Evolutionary conservation across 2,888 invertebrate genomes (phyloP), one percentile per base, ranked within the genome.

Genomic region (Lasioglossum pauxillum): DNA sequence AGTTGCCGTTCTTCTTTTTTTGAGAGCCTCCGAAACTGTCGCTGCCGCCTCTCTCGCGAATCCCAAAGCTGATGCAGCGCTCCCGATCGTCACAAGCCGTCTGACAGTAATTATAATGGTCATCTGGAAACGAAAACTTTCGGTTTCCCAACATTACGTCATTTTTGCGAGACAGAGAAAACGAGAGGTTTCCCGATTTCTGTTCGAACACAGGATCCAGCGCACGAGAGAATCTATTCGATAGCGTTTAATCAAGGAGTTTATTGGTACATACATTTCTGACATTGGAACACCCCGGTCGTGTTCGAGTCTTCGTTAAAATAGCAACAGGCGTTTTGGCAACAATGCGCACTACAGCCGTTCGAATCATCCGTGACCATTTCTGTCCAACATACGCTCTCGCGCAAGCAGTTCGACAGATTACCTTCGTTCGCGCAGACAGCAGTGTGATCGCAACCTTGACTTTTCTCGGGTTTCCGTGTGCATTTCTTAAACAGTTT

Each of bases 11-110:
- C n/a, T n/a, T 84, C 2, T 23, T 76, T 14, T 8, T 79, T n/a
- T 38, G 87, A n/a, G 44, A 1, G 27, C 5, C 46, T 27, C 46
- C 41, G 19, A n/a, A 23, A 2, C 67, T 57, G 38, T 89, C 88
- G 35, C 84, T 84, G 19, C 90, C 90, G 12, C 89, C 89, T 60
- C 87, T 86, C 31, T 75, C 75, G 46, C 89, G 89, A 46, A 19
- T 3, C 19, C 5, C 10, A 4, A 19, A 14, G 0, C 1, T 27
- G 35, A 19, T 31, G 38, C 12, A n/a, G 12, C 71, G 41, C 2
- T 41, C 23, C 41, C n/a, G 38, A n/a, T 14, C 71, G 27, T 41
- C 69, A 8, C 57, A 46, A 71, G 16, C 12, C 19, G 76, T 14
- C 35, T 71, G 16, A 16, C 46, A 60, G 75, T 27, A 35, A 16